A percentile compares a stretch with the other conserved stretches of the same genome.
phyloP scores from a whole-genome alignment of 2,888 invertebrate genomes.

The Netelia inedita region DNA sequence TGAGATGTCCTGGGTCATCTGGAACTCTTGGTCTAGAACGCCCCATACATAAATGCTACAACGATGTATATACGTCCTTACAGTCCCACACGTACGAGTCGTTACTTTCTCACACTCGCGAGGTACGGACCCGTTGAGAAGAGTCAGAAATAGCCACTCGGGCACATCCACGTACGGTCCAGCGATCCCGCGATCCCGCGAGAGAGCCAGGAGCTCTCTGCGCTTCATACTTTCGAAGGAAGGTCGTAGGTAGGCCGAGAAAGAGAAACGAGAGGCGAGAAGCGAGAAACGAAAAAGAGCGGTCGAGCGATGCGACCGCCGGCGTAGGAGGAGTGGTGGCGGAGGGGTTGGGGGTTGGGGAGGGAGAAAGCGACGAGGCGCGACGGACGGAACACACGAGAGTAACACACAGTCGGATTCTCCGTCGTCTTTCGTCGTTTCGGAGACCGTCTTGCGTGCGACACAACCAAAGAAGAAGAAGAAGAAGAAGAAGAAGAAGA shows the following conservation, averaged over 20 bases:
- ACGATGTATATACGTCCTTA: neutral
- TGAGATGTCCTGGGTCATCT: no score
- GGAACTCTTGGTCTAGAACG: no score
- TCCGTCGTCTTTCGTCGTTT: constrained; percentile 52
- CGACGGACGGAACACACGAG: constrained; percentile 29
- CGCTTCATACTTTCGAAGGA: constrained; percentile 63
- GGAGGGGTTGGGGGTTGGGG: no score
- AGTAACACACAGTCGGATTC: constrained; percentile 33
- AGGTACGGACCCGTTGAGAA: neutral
- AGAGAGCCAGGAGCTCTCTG: constrained; percentile 52
- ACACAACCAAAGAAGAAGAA: constrained; percentile 15
- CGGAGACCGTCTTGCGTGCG: constrained; percentile 35
- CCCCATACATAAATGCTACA: no score
- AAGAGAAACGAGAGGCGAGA: constrained; percentile 24
- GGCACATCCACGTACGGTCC: constrained; percentile 49
- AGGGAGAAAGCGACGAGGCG: constrained; percentile 41
- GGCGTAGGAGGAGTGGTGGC: no score
- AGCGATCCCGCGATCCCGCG: constrained; percentile 50
- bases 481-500: constrained; percentile 1
- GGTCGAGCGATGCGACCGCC: constrained; percentile 27
- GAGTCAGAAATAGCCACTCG: constrained; percentile 3
- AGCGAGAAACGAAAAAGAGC: constrained; percentile 15
- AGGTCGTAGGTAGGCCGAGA: constrained; percentile 70
- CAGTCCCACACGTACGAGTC: constrained; percentile 1
- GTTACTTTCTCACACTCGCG: neutral